A percentile compares a stretch with the other conserved stretches of the same genome.
Evolutionary conservation across 2,797 vertebrate species (phyloP).

Genomic region (Chromobotia macracanthus): DNA sequence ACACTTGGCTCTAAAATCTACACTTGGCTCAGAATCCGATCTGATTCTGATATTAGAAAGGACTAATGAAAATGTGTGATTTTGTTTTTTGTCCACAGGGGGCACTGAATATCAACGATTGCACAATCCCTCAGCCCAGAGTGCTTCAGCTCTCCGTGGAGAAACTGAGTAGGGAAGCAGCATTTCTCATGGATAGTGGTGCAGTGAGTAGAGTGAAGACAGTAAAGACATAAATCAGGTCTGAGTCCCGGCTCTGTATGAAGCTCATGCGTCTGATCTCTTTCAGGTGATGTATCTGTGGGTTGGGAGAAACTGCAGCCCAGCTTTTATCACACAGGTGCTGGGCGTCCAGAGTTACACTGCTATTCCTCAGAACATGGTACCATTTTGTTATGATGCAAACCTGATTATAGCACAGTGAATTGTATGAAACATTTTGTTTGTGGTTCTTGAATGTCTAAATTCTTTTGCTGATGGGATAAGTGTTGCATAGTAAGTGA

Average conservation of each 20-base stretch:
- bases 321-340: conserved; percentile 87
- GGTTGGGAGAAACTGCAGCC: conserved; percentile 89
- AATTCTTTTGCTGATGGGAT: too few species aligned
- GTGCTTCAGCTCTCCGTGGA: conserved; percentile 92
- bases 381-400: conserved; percentile 57
- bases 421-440: too few species aligned
- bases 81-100: conserved; percentile 73
- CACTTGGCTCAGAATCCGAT: too few species aligned
- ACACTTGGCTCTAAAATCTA: too few species aligned
- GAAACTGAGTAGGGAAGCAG: conserved; percentile 89
- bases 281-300: conserved; percentile 89
- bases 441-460: too few species aligned
- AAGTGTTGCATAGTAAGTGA: too few species aligned
- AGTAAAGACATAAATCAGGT: background rate
- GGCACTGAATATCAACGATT: conserved; percentile 87
- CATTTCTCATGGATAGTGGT: conserved; percentile 94
- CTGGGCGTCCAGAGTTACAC: conserved; percentile 87
- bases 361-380: conserved; percentile 87
- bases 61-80: background rate
- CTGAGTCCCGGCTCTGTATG: background rate
- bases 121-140: conserved; percentile 89
- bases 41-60: background rate
- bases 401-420: too few species aligned
- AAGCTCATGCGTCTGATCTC: background rate
- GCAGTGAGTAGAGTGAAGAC: conserved; percentile 80